A percentile compares a stretch with the other conserved stretches of the same genome.
phyloP scores from a whole-genome alignment of 92 coral and sea anemone species.

The Porites rus region DNA sequence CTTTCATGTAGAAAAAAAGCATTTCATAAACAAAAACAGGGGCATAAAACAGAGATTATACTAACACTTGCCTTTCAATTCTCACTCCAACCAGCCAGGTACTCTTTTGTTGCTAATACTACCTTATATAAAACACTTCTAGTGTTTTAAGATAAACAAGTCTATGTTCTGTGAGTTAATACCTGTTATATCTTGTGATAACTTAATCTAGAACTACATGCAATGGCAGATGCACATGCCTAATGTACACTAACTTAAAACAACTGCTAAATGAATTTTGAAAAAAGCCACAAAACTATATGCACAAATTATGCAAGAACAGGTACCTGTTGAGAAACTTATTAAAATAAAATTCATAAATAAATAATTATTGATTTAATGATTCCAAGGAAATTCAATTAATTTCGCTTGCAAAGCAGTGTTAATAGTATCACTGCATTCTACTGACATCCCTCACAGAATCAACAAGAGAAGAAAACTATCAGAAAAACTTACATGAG shows the following conservation, averaged over 20 bases:
- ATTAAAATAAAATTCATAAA: background rate
- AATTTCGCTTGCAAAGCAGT: background rate
- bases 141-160: background rate
- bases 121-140: background rate
- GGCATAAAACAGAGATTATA: no score
- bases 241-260: background rate
- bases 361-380: constrained; percentile 9
- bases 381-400: background rate
- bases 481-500: constrained; percentile 70
- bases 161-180: background rate
- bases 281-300: background rate
- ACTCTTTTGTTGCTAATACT: no score
- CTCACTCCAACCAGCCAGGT: no score
- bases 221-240: background rate
- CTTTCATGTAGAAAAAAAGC: no score
- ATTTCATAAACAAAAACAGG: no score
- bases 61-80: no score
- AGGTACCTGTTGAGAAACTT: constrained; percentile 44
- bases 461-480: background rate
- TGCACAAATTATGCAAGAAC: background rate
- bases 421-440: background rate
- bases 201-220: background rate
- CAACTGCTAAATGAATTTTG: background rate
- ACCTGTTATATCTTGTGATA: background rate
- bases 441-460: background rate